Percentiles rank a stretch among this genome's conserved stretches.
Conservation (phyloP, 2,888 invertebrate species). For the Melikaiella ostensackeni region DNA sequence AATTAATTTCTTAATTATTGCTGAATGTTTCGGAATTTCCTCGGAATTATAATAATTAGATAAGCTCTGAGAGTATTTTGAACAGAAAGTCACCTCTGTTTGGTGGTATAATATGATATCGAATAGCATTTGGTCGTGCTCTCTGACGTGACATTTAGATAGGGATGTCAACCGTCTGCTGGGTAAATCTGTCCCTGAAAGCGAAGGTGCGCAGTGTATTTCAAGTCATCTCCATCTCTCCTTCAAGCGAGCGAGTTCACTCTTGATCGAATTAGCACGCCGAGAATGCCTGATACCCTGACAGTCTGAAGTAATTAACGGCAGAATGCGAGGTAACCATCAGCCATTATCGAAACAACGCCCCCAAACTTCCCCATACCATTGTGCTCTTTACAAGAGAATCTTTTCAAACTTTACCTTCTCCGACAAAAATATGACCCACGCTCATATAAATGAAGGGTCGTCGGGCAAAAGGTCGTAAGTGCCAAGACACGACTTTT, state of each 20-base stretch:
- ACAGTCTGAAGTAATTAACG: slow-evolving; percentile 76
- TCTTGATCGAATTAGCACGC: slow-evolving; percentile 76
- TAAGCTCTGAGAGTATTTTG: background rate
- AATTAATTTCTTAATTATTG: too few species aligned
- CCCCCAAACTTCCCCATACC: slow-evolving; percentile 45
- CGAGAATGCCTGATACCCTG: slow-evolving; percentile 74
- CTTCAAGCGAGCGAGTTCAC: slow-evolving; percentile 70
- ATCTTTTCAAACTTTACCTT: slow-evolving; percentile 17
- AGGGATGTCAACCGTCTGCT: slow-evolving; percentile 73
- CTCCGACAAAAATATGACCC: background rate
- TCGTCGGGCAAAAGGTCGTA: too few species aligned
- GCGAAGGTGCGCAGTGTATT: slow-evolving; percentile 59
- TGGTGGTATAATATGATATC: slow-evolving; percentile 59
- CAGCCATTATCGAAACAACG: slow-evolving; percentile 72
- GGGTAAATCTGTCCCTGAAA: slow-evolving; percentile 72
- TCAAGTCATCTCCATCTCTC: slow-evolving; percentile 54
- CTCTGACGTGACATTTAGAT: slow-evolving; percentile 73
- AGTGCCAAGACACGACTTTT: too few species aligned
- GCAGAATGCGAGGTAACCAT: slow-evolving; percentile 68
- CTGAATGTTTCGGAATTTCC: background rate
- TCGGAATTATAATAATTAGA: background rate
- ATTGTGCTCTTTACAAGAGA: background rate
- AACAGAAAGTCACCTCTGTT: slow-evolving; percentile 43
- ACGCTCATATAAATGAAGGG: too few species aligned
- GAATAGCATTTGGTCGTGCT: slow-evolving; percentile 70